A percentile compares a stretch with the other conserved stretches of the same genome.
These are phyloP conservation scores for Peromyscus eremicus DNA, from an alignment of 2,797 vertebrate species.

Conservation along the genomic window DNA sequence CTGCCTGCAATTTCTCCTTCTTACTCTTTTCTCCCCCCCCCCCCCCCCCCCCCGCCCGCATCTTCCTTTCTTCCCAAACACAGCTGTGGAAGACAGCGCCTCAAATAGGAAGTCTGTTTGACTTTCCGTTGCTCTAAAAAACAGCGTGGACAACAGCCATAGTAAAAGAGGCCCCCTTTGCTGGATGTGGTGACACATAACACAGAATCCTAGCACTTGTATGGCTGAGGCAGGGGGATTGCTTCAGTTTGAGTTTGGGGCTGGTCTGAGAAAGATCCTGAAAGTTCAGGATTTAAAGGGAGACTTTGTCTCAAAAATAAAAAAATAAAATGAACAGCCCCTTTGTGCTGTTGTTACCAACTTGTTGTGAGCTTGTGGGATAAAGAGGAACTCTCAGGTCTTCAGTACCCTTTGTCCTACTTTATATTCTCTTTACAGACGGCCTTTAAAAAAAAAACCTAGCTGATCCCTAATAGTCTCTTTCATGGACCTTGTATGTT, in stretches of 20 bases:
- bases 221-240: not conserved
- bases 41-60: too few relatives aligned
- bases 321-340: not conserved
- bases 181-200: not conserved
- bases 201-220: not conserved
- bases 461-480: constrained; percentile 22
- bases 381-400: constrained; percentile 60
- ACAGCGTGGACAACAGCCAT: not conserved
- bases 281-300: not conserved
- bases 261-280: not conserved
- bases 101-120: not conserved
- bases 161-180: not conserved
- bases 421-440: constrained; percentile 30
- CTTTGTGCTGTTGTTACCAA: constrained; percentile 44
- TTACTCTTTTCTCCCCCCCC: not conserved
- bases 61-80: not conserved
- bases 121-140: not conserved
- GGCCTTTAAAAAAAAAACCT: not conserved
- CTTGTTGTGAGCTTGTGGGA: constrained; percentile 25
- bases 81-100: not conserved
- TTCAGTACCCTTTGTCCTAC: not conserved
- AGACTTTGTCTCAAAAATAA: not conserved
- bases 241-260: not conserved
- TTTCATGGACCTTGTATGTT: not conserved
- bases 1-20: not conserved